These are phyloP conservation scores for Marasmarcha lunaedactyla DNA, from an alignment of 2,888 invertebrate species.

Conservation along the genomic window DNA sequence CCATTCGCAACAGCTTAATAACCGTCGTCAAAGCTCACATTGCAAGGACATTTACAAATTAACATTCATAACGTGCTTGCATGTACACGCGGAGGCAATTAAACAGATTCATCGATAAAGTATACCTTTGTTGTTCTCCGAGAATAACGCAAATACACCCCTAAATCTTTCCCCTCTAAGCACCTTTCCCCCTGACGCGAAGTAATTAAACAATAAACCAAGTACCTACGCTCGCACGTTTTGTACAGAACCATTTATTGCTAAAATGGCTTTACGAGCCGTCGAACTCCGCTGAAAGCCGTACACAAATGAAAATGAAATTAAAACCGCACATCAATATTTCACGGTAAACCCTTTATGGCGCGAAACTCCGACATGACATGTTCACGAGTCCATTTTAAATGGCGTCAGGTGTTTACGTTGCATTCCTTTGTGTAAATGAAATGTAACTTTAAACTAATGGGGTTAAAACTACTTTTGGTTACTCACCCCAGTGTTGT, in stretches of 20 bases:
- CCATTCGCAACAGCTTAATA: no score
- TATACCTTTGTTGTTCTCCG: background rate
- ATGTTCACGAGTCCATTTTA: constrained; percentile 50
- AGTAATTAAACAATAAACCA: background rate
- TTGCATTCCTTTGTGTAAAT: no score
- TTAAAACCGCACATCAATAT: constrained; percentile 32
- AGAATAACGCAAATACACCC: no score
- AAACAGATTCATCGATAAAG: background rate
- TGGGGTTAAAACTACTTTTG: constrained; percentile 2
- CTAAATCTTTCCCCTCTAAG: no score
- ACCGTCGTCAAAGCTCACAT: no score
- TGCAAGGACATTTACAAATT: no score
- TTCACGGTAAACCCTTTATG: constrained; percentile 38
- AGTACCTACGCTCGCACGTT: background rate
- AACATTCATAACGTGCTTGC: background rate
- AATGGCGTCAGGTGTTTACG: constrained; percentile 52
- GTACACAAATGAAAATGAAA: constrained; percentile 21
- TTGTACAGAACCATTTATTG: constrained; percentile 8
- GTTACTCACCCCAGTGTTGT: constrained; percentile 95
- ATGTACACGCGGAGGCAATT: background rate
- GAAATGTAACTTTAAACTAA: no score
- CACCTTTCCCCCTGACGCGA: background rate
- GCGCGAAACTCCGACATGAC: constrained; percentile 48
- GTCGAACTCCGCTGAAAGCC: constrained; percentile 9
- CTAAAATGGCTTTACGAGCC: constrained; percentile 11